phyloP scores from a whole-genome alignment of 2,797 vertebrate species.

The Kryptopterus vitreolus region DNA sequence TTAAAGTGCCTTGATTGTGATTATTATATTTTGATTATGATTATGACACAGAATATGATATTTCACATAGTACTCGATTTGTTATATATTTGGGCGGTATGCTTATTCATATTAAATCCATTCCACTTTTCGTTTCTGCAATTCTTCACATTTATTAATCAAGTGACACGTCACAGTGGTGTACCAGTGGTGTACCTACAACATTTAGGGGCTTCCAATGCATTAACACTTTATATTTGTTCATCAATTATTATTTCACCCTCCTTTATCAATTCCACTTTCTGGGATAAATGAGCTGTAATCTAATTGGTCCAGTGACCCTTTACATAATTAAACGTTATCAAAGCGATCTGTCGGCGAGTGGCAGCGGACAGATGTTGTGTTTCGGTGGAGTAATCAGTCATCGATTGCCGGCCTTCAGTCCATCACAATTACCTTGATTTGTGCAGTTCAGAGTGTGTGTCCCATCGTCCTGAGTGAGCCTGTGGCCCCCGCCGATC shows the following conservation, averaged over 20 bases:
- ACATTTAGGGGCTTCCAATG: constrained; percentile 40
- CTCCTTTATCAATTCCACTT: constrained; percentile 50
- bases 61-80: constrained; percentile 20
- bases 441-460: constrained; percentile 44
- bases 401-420: constrained; percentile 53
- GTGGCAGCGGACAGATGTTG: constrained; percentile 58
- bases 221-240: constrained; percentile 40
- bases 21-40: constrained; percentile 16
- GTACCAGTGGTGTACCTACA: neutral
- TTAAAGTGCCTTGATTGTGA: constrained; percentile 27
- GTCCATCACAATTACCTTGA: constrained; percentile 61
- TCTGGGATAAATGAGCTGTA: constrained; percentile 53
- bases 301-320: constrained; percentile 57
- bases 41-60: too few species aligned
- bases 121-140: neutral
- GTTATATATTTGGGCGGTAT: constrained; percentile 18
- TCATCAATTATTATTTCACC: constrained; percentile 49
- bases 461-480: constrained; percentile 39
- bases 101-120: constrained; percentile 10
- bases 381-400: constrained; percentile 57
- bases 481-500: constrained; percentile 43
- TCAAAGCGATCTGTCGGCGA: constrained; percentile 57
- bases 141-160: constrained; percentile 35
- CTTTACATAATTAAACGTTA: constrained; percentile 58
- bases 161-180: constrained; percentile 7